Evolutionary conservation across 2,888 invertebrate species (phyloP).

Genomic region (Apomyelois bistriatella): DNA sequence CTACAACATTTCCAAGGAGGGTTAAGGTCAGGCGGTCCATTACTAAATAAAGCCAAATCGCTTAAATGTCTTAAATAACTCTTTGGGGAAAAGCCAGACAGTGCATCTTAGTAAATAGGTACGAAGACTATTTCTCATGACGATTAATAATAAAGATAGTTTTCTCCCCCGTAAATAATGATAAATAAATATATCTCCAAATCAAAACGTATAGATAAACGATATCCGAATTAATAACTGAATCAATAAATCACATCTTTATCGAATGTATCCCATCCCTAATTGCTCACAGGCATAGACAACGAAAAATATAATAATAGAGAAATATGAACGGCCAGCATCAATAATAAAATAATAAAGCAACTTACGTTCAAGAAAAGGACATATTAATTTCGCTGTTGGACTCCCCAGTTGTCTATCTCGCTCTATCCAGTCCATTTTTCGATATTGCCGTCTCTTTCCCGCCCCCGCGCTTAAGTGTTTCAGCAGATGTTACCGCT

Average conservation of each 20-base stretch:
- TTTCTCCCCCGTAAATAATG: too few species aligned
- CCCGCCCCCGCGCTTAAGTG: constrained; percentile 71
- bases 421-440: constrained; percentile 30
- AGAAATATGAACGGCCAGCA: constrained; percentile 47
- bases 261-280: constrained; percentile 7
- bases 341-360: constrained; percentile 73
- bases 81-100: too few species aligned
- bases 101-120: too few species aligned
- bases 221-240: not conserved
- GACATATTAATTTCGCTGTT: constrained; percentile 73
- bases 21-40: too few species aligned
- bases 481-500: constrained; percentile 69
- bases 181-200: too few species aligned
- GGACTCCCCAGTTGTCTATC: constrained; percentile 46
- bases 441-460: constrained; percentile 39
- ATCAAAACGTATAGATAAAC: not conserved
- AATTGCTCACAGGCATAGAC: constrained; percentile 13
- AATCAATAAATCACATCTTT: constrained; percentile 9
- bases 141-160: too few species aligned
- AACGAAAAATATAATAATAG: constrained; percentile 44
- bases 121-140: too few species aligned
- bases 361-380: constrained; percentile 64
- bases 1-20: too few species aligned
- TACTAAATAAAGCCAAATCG: too few species aligned
- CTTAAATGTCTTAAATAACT: too few species aligned